Base-by-base conservation (phyloP, 2,888 invertebrate genomes). In the Tenthredo notha region DNA sequence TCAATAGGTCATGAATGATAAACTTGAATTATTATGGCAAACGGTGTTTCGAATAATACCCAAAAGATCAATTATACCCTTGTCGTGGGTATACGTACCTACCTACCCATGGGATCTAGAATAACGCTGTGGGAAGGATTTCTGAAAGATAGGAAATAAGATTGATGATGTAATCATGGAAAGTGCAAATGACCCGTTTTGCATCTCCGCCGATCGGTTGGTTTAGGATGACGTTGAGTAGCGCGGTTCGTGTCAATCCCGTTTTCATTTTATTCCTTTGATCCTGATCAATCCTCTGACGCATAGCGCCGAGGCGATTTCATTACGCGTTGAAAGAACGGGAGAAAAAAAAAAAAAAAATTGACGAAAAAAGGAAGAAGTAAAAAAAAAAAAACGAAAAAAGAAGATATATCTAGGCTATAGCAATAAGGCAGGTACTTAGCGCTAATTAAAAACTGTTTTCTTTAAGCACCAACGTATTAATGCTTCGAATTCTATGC, bases 361-460 rank as follows among this genome's bases (percentile, higher is more conserved):
- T 33, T 4, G 33, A 43, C 10, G 2, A 43, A 43, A 43, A 43
- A 40, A 43, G 12, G 43, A 12, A 10, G 0, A 29, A 67, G 15
- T 7, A 65, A 65, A 29, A 29, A 33, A 10, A 65, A 67, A 12
- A 29, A 25, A 65, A 15, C 29, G 25, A 65, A 65, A 65, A 12
- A 33, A 12, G 29, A 5, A 67, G 10, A 67, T 15, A 25, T 25
- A 67, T 25, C 33, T 29, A 67, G 67, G 67, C 29, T 29, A 33
- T 29, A 67, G 25, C 25, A 67, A 67, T 29, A 67, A 67, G 29
- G 75, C 29, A 58, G 74, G 83, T 86, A 86, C 87, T 88, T 87
- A 86, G 77, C 80, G 84, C 88, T 90, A 89, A 90, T 88, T 88
- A 89, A 89, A 87, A 88, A 88, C 87, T 87, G 86, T 88, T 90